A percentile compares a stretch with the other conserved stretches of the same genome.
Conservation (phyloP, 2,888 invertebrate species). For the Andrena bicolor region DNA sequence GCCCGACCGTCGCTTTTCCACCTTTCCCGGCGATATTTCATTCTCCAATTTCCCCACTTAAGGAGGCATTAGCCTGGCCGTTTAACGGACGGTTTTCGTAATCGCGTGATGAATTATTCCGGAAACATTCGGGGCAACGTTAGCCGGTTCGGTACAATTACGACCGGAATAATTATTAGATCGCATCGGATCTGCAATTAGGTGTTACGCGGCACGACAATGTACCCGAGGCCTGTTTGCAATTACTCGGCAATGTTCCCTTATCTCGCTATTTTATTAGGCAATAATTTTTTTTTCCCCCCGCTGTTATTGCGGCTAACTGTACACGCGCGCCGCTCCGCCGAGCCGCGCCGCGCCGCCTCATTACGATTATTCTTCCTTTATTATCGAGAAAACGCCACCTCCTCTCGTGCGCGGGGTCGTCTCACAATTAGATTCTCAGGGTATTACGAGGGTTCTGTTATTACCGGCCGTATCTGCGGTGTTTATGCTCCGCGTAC, state of each 20-base stretch:
- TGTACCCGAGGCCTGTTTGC: slow-evolving; percentile 26
- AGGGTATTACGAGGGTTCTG: slow-evolving; percentile 64
- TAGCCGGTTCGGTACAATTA: slow-evolving; percentile 58
- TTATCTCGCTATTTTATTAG: slow-evolving; percentile 64
- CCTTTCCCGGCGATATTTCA: too few species aligned
- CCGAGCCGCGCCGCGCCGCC: slow-evolving; percentile 42
- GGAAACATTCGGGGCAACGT: slow-evolving; percentile 23
- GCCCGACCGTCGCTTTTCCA: too few species aligned
- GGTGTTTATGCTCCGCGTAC: slow-evolving; percentile 7
- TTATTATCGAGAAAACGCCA: slow-evolving; percentile 71
- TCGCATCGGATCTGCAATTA: slow-evolving; percentile 58
- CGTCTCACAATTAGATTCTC: slow-evolving; percentile 69
- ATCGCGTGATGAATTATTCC: slow-evolving; percentile 14
- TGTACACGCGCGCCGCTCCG: slow-evolving; percentile 55
- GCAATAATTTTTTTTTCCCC: slow-evolving; percentile 56
- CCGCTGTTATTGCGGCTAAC: slow-evolving; percentile 56
- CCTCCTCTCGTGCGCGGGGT: slow-evolving; percentile 54
- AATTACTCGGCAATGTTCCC: slow-evolving; percentile 33
- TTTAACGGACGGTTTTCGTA: background rate
- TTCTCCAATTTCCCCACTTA: too few species aligned
- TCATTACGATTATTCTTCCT: slow-evolving; percentile 68
- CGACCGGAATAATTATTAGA: slow-evolving; percentile 50
- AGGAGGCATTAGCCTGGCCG: too few species aligned
- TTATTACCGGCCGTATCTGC: slow-evolving; percentile 42
- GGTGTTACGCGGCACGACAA: slow-evolving; percentile 45